Evolutionary conservation across 2,888 invertebrate genomes (phyloP), one percentile per base, ranked within the genome.

Genomic region (Dichetophora obliterata): DNA sequence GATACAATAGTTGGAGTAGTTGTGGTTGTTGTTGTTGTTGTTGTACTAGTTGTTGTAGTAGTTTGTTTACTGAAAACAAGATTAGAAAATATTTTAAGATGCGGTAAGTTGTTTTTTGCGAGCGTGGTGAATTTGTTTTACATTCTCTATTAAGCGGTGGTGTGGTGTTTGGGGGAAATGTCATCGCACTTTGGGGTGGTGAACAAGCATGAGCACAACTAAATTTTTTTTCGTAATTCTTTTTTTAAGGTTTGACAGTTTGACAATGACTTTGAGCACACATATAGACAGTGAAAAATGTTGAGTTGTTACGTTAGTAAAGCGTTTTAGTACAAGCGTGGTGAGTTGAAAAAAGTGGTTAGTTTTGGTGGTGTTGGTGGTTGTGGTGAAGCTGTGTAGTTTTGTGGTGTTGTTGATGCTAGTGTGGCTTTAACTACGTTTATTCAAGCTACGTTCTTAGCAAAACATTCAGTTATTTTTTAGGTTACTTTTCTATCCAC

Each of bases 271-370:
- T 43, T 43, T 43, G 43, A 43, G 43, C 43, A 43, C 43, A 43
- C 43, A 43, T 11, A 43, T 11, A 43, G 43, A 43, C 43, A 43
- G 43, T 43, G 43, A 43, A 43, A 43, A 43, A 43, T 43, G 43
- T 43, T 43, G 43, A 43, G 43, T 54, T 54, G n/a, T 9, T n/a
- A 34, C 37, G 37, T 65, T 65, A 34, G 37, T 8, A 8, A 78
- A 78, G 77, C 75, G 66, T 75, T 50, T 59, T 59, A 66, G 54
- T 73, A 77, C 68, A 76, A 78, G 66, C 57, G 54, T 66, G 77
- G 78, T 81, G 76, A 79, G 71, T 76, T 73, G 76, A 80, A 76
- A 31, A 79, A 76, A 74, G 77, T 77, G 77, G 66, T 65, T 69
- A 75, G 68, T 70, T 79, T 71, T 52, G 31, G 52, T 65, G 65